These are phyloP conservation scores for Galaxias olidus DNA, from an alignment of 2,797 vertebrate genomes.

Conservation along the genomic window DNA sequence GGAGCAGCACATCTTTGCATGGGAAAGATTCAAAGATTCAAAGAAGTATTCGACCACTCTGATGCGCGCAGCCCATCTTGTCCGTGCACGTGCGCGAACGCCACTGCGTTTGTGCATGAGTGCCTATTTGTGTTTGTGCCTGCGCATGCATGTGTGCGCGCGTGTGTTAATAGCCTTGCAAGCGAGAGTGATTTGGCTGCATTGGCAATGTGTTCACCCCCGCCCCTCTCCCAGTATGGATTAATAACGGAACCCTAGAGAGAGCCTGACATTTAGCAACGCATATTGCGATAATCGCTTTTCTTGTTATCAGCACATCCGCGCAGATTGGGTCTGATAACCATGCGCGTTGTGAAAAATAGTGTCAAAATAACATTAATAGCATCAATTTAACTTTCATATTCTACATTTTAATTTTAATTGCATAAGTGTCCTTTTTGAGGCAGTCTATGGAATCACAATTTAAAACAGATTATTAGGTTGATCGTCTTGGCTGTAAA, in stretches of 20 bases:
- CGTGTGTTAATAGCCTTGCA: neutral
- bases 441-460: conserved; percentile 32
- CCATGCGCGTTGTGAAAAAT: conserved; percentile 22
- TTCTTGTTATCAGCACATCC: conserved; percentile 12
- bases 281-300: conserved; percentile 20
- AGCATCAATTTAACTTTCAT: conserved; percentile 29
- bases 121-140: neutral
- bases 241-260: conserved; percentile 1
- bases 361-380: conserved; percentile 43
- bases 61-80: conserved; percentile 54
- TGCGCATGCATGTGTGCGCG: neutral
- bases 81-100: neutral
- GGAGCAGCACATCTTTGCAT: conserved; percentile 70
- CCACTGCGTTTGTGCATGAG: neutral
- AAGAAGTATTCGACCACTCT: conserved; percentile 47
- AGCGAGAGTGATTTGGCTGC: neutral
- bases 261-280: conserved; percentile 37
- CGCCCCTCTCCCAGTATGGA: too few species aligned
- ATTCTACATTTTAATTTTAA: conserved; percentile 27
- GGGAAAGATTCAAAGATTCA: conserved; percentile 36
- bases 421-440: conserved; percentile 41
- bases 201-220: too few species aligned
- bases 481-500: too few species aligned
- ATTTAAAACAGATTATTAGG: too few species aligned
- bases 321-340: conserved; percentile 21